Evolutionary conservation across 2,797 vertebrate species (phyloP).

Genomic region (Myotis vivesi): DNA sequence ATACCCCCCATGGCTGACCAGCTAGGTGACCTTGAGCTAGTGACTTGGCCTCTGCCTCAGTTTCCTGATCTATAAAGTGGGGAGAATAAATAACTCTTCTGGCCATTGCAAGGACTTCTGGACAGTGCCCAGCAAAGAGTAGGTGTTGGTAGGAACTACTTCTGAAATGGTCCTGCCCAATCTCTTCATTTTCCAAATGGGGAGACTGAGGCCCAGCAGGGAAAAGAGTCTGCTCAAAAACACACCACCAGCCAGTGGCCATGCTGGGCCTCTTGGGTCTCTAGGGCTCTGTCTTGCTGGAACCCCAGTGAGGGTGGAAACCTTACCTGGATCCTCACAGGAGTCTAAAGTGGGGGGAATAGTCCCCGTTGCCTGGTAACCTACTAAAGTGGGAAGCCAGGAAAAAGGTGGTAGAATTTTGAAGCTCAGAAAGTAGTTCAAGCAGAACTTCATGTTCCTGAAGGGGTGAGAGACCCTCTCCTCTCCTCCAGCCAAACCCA

Average conservation of each 20-base stretch:
- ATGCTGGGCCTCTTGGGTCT: not conserved
- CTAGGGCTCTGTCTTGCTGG: not conserved
- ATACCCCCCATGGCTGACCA: not conserved
- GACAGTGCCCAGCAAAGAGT: not conserved
- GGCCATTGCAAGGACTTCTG: not conserved
- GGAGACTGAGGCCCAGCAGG: not conserved
- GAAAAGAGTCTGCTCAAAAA: not conserved
- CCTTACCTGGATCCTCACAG: not conserved
- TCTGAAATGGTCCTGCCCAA: not conserved
- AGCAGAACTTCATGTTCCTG: not conserved
- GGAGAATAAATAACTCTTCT: not conserved
- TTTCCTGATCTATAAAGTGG: not conserved
- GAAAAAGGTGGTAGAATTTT: conserved; percentile 34
- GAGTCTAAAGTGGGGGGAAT: not conserved
- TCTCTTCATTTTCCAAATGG: not conserved
- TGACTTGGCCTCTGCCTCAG: not conserved
- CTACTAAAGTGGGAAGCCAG: not conserved
- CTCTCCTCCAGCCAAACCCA: not conserved
- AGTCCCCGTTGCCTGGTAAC: not conserved
- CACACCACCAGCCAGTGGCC: not conserved
- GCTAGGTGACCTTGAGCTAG: not conserved
- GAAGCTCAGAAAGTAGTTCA: not conserved
- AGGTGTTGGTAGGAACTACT: not conserved
- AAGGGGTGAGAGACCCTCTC: not conserved
- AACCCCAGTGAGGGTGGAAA: not conserved